Evolutionary conservation across 1,140 invertebrate species (phyloP).

Genomic region (Eulimnadia texana): DNA sequence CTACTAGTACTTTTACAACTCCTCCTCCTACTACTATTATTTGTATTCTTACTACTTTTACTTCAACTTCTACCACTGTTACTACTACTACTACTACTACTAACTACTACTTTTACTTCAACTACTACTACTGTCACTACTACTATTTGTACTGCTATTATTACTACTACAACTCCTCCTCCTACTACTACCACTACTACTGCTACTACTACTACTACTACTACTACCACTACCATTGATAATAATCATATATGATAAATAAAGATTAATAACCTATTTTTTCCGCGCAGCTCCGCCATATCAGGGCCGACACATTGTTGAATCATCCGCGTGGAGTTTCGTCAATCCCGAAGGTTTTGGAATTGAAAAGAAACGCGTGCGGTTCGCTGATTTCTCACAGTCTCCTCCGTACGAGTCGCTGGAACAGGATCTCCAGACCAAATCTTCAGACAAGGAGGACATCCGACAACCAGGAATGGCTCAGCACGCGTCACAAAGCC

Average conservation of each 20-base stretch:
- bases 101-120: no score
- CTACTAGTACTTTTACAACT: no score
- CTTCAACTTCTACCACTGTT: no score
- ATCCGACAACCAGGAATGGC: no score
- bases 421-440: constrained; percentile 24
- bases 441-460: no score
- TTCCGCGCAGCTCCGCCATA: constrained; percentile 64
- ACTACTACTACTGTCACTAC: no score
- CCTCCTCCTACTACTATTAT: no score
- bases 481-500: constrained; percentile 7
- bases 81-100: no score
- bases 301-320: constrained; percentile 58
- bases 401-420: constrained; percentile 35
- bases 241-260: background rate
- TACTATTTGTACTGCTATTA: no score
- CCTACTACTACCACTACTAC: no score
- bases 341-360: constrained; percentile 23
- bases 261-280: constrained; percentile 5
- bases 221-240: background rate
- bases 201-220: background rate
- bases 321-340: constrained; percentile 67
- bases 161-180: no score
- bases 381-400: constrained; percentile 32
- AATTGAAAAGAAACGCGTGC: constrained; percentile 24
- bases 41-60: no score